These are phyloP conservation scores for Aricia agestis DNA, from an alignment of 1,140 invertebrate genomes.

Conservation along the genomic window DNA sequence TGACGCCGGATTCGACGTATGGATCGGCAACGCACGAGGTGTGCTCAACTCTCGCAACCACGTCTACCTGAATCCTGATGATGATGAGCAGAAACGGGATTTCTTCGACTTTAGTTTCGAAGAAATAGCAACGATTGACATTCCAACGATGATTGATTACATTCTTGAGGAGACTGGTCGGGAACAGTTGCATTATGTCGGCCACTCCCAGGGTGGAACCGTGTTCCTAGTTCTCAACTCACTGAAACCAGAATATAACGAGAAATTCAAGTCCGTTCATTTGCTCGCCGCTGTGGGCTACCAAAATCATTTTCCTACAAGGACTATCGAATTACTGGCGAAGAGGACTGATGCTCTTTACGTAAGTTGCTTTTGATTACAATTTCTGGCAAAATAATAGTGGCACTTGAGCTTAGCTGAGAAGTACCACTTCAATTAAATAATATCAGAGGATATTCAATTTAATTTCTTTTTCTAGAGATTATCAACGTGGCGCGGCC, in stretches of 20 bases:
- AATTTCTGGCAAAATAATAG: no score
- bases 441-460: no score
- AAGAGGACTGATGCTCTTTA: constrained; percentile 37
- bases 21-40: constrained; percentile 84
- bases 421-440: no score
- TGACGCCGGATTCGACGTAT: constrained; percentile 84
- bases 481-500: neutral
- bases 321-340: constrained; percentile 23
- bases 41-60: constrained; percentile 82
- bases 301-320: constrained; percentile 41
- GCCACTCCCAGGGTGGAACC: constrained; percentile 76
- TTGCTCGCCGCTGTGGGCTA: constrained; percentile 50
- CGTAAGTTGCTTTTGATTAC: constrained; percentile 35
- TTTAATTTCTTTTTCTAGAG: constrained; percentile 7
- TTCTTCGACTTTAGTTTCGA: constrained; percentile 81
- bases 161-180: constrained; percentile 73
- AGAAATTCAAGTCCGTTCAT: constrained; percentile 49
- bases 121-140: constrained; percentile 79
- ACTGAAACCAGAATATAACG: constrained; percentile 77
- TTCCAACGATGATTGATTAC: constrained; percentile 81
- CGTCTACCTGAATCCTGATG: constrained; percentile 63
- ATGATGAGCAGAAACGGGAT: constrained; percentile 44
- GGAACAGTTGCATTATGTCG: constrained; percentile 74
- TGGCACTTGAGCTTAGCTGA: no score
- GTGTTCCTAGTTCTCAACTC: constrained; percentile 76